Evolutionary conservation across 2,113 vertebrate species (phyloP).

Genomic region (Perca schrenkii): DNA sequence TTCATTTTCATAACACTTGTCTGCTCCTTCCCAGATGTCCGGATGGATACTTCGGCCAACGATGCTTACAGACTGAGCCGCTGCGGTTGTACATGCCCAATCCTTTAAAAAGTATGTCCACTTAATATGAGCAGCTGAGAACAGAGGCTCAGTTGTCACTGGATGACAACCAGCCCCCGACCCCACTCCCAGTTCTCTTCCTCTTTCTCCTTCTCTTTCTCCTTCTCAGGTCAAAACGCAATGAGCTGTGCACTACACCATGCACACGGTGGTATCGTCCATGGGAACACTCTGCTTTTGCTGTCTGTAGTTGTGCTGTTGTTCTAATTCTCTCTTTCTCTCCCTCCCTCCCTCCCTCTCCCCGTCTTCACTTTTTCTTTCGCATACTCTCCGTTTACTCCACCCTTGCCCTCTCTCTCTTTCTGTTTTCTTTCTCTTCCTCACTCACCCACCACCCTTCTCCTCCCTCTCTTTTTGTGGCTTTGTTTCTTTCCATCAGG

Average conservation of each 20-base stretch:
- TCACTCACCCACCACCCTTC: conserved; percentile 87
- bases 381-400: conserved; percentile 57
- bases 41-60: conserved; percentile 95
- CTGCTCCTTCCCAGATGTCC: conserved; percentile 98
- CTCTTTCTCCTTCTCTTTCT: conserved; percentile 69
- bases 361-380: conserved; percentile 50
- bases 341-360: conserved; percentile 45
- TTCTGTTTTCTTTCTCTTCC: conserved; percentile 49
- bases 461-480: conserved; percentile 83
- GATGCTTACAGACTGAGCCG: conserved; percentile 97
- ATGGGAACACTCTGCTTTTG: conserved; percentile 82
- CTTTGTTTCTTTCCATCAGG: conserved; percentile 92
- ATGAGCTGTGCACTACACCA: conserved; percentile 70
- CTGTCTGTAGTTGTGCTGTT: conserved; percentile 81
- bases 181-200: conserved; percentile 31
- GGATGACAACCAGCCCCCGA: conserved; percentile 71
- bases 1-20: conserved; percentile 83
- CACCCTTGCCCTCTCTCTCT: conserved; percentile 51
- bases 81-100: conserved; percentile 97
- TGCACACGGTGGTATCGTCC: conserved; percentile 75
- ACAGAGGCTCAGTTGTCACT: conserved; percentile 79
- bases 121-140: conserved; percentile 80
- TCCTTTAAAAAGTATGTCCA: conserved; percentile 98
- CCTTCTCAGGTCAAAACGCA: conserved; percentile 78
- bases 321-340: conserved; percentile 88